These are phyloP conservation scores for Apamea anceps DNA, from an alignment of 2,888 invertebrate genomes.

Conservation along the genomic window DNA sequence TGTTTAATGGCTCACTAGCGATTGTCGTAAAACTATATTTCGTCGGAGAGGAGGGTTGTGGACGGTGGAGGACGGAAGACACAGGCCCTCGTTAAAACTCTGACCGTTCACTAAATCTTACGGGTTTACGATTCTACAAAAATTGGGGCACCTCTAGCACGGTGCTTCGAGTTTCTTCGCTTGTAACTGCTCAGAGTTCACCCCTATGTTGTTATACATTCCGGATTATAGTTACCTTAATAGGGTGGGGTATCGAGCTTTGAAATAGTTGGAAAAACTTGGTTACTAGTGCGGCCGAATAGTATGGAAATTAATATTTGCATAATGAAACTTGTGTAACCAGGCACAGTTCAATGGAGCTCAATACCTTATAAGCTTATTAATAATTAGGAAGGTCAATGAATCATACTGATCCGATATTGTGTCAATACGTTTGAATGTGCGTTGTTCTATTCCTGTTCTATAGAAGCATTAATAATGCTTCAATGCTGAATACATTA, in stretches of 20 bases:
- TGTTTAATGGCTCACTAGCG: slow-evolving; percentile 83
- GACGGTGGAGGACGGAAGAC: slow-evolving; percentile 65
- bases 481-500: slow-evolving; percentile 56
- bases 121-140: slow-evolving; percentile 87
- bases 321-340: slow-evolving; percentile 13
- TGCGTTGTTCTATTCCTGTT: slow-evolving; percentile 38
- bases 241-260: slow-evolving; percentile 38
- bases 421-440: slow-evolving; percentile 44
- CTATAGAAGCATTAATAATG: slow-evolving; percentile 50
- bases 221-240: slow-evolving; percentile 50
- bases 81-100: slow-evolving; percentile 86
- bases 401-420: slow-evolving; percentile 29
- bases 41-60: slow-evolving; percentile 71
- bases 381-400: slow-evolving; percentile 51
- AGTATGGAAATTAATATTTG: slow-evolving; percentile 27
- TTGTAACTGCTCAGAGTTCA: slow-evolving; percentile 50
- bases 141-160: slow-evolving; percentile 75
- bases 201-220: slow-evolving; percentile 35
- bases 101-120: slow-evolving; percentile 87
- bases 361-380: slow-evolving; percentile 24
- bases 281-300: slow-evolving; percentile 12
- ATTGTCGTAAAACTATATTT: slow-evolving; percentile 87
- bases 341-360: neutral
- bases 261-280: slow-evolving; percentile 45
- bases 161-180: slow-evolving; percentile 42